These are phyloP conservation scores for Pemphredon lugubris DNA, from an alignment of 2,888 invertebrate species.

Conservation along the genomic window DNA sequence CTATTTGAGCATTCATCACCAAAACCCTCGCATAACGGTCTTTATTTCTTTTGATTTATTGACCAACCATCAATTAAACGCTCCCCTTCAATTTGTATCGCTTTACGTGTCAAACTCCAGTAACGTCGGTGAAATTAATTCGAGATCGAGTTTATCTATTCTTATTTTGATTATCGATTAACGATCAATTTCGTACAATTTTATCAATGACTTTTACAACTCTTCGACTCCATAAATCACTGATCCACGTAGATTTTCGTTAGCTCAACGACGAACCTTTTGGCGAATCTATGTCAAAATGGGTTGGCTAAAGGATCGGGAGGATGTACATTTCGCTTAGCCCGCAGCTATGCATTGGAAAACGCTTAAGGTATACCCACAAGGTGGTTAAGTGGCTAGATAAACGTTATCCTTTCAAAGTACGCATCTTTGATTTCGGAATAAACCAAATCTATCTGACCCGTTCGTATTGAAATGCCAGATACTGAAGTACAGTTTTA, in stretches of 20 bases:
- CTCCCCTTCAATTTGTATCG: too few species aligned
- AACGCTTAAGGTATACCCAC: constrained; percentile 72
- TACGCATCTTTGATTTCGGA: constrained; percentile 42
- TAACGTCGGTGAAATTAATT: too few species aligned
- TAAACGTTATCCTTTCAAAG: constrained; percentile 71
- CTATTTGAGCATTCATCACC: too few species aligned
- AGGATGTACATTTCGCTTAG: constrained; percentile 59
- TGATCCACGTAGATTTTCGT: not conserved
- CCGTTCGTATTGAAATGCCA: constrained; percentile 29
- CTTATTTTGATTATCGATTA: too few species aligned
- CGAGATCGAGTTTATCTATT: too few species aligned
- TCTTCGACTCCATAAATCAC: too few species aligned
- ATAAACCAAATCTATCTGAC: constrained; percentile 42
- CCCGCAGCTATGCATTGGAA: constrained; percentile 72
- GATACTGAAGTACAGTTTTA: not conserved
- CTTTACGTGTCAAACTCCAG: too few species aligned
- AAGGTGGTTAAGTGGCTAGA: constrained; percentile 68
- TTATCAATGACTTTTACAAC: too few species aligned
- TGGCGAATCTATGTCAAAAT: constrained; percentile 14
- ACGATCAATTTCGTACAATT: too few species aligned
- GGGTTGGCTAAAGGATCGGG: constrained; percentile 50
- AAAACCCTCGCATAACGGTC: too few species aligned
- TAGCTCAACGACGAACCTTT: constrained; percentile 2
- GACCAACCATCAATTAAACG: too few species aligned
- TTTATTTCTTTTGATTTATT: too few species aligned